Base-by-base conservation (phyloP, 2,888 invertebrate genomes). In the Cephus runcator region DNA sequence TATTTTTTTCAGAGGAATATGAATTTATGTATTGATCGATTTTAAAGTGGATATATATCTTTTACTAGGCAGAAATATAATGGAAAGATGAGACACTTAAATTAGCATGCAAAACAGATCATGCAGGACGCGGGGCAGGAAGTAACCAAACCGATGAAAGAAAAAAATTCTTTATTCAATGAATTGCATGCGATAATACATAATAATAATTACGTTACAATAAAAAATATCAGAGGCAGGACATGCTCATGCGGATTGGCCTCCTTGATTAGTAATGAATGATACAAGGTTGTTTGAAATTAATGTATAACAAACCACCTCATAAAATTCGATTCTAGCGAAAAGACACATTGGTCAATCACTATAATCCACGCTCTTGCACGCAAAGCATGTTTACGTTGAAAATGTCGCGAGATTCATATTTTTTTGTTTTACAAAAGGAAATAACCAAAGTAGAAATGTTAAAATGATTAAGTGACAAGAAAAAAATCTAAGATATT, bases 141-240 rank as follows among this genome's bases (percentile, higher is more conserved):
- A 90, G 86, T 86, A 90, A 90, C 87, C 86, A 88, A 89, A 90
- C 88, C 88, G 86, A 86, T 88, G 84, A 85, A 85, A 88, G 86
- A 87, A 87, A 89, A 79, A 87, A 87, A 85, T 84, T 85, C 85
- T 90, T 90, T 90, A 90, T 90, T 90, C 82, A 84, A 84, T 84
- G 81, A 87, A 83, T 77, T 80, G 89, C 90, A 90, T 90, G 90
- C 90, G 81, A 83, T 89, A 90, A 89, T 89, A 87, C 87, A 87
- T 85, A 84, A 35, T 79, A 80, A 56, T 12, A 76, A 77, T 73
- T 83, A 80, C 80, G 75, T 79, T 85, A 84, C 82, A 82, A 84
- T 79, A 83, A 83, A 79, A 86, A 85, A 84, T 85, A 82, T 85
- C 81, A 83, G 85, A 85, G 84, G 84, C 85, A 80, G 82, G 83